These are phyloP conservation scores for Amphiprion percula DNA, from an alignment of 2,113 vertebrate species.

Conservation along the genomic window DNA sequence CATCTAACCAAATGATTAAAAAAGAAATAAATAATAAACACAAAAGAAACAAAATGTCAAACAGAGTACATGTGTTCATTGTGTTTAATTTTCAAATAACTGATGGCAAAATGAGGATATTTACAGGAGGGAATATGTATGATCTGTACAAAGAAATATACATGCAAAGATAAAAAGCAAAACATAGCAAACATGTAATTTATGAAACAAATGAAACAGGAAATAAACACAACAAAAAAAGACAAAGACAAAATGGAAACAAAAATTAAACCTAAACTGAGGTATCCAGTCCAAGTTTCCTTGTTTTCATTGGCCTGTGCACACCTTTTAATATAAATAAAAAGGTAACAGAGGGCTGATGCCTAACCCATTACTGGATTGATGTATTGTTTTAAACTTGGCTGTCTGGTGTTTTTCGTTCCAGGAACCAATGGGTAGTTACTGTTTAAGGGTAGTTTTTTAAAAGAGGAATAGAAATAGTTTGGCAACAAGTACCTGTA, in stretches of 20 bases:
- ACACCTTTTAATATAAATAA: constrained; percentile 69
- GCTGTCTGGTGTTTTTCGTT: neutral
- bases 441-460: neutral
- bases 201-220: constrained; percentile 73
- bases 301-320: constrained; percentile 62
- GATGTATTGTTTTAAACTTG: neutral
- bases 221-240: constrained; percentile 61
- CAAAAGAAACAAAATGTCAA: constrained; percentile 43
- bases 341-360: constrained; percentile 35
- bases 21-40: neutral
- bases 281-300: constrained; percentile 66
- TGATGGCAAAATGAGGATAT: constrained; percentile 94
- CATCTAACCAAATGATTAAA: constrained; percentile 10
- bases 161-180: constrained; percentile 88
- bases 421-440: neutral
- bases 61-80: constrained; percentile 76
- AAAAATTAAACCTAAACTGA: constrained; percentile 48
- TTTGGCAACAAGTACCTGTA: constrained; percentile 71
- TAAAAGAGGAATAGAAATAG: constrained; percentile 1
- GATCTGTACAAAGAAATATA: constrained; percentile 97
- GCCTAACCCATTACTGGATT: neutral
- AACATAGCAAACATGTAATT: constrained; percentile 79
- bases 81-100: constrained; percentile 93
- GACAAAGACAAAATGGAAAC: constrained; percentile 22
- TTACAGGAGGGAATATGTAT: constrained; percentile 90